Evolutionary conservation across 2,888 invertebrate species (phyloP), one percentile per base, ranked within the genome.

Genomic region (Drosophila anomelani): DNA sequence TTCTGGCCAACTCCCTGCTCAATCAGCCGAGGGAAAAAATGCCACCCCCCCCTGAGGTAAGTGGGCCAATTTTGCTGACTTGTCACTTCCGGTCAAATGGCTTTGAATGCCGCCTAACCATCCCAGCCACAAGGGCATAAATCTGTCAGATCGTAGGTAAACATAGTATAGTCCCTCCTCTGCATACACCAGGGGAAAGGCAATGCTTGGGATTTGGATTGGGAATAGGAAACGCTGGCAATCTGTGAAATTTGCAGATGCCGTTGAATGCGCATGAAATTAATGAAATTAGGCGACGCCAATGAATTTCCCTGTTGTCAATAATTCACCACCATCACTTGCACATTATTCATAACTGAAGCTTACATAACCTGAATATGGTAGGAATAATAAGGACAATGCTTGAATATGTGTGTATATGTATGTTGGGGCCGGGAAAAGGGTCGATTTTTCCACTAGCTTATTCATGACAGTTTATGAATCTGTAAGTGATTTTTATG

Each of bases 31-130:
- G 47, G 36, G 38, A 34, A 57, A 75, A 51, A 66, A 38, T 2
- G 9, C n/a, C 54, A 34, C 39, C 44, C 46, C 39, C 39, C 39
- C 38, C 39, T 59, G 74, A 88, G 84, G 86, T 84, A 75, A 83
- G 79, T 79, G 81, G 76, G 49, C 68, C 81, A 81, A 69, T 84
- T 88, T 63, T 89, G 89, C 87, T 84, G 89, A 87, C 81, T 85
- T 88, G 81, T 80, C 87, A 80, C 81, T 88, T 88, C 88, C 86
- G 87, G 88, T 88, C 84, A 87, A 85, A 77, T 84, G 88, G 58
- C 55, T 77, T 57, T 70, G 85, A 84, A 79, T 79, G 76, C 38
- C 49, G 47, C 41, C 55, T 74, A 81, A 69, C 54, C 67, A 54
- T 38, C 20, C 43, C 20, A 15, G 61, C 57, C 81, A 67, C 64